phyloP scores from a whole-genome alignment of 92 coral and sea anemone species.

The Porites evermanni region DNA sequence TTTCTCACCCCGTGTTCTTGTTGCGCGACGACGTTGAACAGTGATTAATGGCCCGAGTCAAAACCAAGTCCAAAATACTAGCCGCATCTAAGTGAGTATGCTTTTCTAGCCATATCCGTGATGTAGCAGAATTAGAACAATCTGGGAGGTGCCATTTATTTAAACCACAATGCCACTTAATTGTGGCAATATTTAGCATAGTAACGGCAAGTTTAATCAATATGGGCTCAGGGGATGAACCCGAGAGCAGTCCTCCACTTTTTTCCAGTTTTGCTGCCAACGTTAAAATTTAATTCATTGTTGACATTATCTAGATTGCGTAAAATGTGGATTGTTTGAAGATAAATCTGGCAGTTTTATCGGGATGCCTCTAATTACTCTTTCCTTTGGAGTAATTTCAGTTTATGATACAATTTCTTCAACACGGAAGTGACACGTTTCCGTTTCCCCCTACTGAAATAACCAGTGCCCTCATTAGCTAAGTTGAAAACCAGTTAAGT shows the following conservation, averaged over 20 bases:
- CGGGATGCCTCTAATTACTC: background rate
- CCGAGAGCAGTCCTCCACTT: constrained; percentile 1
- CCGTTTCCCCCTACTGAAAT: constrained; percentile 29
- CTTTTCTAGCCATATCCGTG: constrained; percentile 49
- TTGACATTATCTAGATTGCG: constrained; percentile 28
- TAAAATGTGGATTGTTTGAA: background rate
- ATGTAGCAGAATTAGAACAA: constrained; percentile 44
- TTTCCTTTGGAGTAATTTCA: background rate
- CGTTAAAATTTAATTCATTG: constrained; percentile 28
- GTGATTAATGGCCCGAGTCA: constrained; percentile 19
- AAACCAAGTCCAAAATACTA: constrained; percentile 29
- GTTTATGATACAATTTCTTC: constrained; percentile 3
- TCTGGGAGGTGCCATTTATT: constrained; percentile 52
- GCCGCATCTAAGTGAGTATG: constrained; percentile 29
- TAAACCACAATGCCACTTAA: constrained; percentile 51
- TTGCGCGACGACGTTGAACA: background rate
- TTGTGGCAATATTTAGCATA: constrained; percentile 31
- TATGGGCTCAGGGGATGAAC: constrained; percentile 21
- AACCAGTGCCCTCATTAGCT: constrained; percentile 8
- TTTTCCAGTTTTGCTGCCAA: constrained; percentile 1
- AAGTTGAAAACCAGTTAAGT: constrained; percentile 13
- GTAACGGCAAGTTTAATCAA: constrained; percentile 24
- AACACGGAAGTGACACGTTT: constrained; percentile 35
- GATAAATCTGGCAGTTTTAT: constrained; percentile 4
- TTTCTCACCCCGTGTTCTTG: background rate